These are phyloP conservation scores for Cetoscarus ocellatus DNA, from an alignment of 2,797 vertebrate genomes.

Conservation along the genomic window DNA sequence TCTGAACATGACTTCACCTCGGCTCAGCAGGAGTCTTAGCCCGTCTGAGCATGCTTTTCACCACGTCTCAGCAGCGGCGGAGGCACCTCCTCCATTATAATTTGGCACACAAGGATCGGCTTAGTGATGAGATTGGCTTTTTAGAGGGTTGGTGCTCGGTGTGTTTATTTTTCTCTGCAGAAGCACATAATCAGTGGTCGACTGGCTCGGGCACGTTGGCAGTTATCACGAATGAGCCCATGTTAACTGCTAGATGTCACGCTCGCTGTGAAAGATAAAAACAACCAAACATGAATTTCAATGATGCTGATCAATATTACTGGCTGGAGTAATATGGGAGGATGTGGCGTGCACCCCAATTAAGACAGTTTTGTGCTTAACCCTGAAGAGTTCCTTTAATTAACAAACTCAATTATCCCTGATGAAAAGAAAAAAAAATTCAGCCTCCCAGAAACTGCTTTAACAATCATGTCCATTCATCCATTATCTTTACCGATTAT, in stretches of 20 bases:
- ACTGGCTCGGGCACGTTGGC: constrained; percentile 14
- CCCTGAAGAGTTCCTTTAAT: not conserved
- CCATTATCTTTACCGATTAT: no score
- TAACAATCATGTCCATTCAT: no score
- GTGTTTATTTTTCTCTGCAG: constrained; percentile 50
- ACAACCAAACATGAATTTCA: constrained; percentile 34
- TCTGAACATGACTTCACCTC: constrained; percentile 28
- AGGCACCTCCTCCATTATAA: constrained; percentile 16
- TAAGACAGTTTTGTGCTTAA: not conserved
- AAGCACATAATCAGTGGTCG: constrained; percentile 46
- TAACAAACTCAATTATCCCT: not conserved
- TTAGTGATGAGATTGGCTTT: constrained; percentile 43
- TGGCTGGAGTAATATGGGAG: not conserved
- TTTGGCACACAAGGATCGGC: constrained; percentile 36
- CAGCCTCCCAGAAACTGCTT: no score
- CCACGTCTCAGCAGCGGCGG: constrained; percentile 3
- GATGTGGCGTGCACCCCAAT: not conserved
- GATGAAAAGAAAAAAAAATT: no score
- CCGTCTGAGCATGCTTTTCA: constrained; percentile 14
- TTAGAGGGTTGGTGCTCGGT: constrained; percentile 21
- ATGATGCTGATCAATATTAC: constrained; percentile 1
- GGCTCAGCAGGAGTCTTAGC: constrained; percentile 34
- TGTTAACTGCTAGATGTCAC: constrained; percentile 3
- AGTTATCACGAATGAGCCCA: constrained; percentile 25
- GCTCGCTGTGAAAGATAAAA: constrained; percentile 36